Percentiles rank a stretch among this genome's conserved stretches.
These are phyloP conservation scores for Proteles cristata DNA, from an alignment of 2,113 vertebrate species.

Conservation along the genomic window DNA sequence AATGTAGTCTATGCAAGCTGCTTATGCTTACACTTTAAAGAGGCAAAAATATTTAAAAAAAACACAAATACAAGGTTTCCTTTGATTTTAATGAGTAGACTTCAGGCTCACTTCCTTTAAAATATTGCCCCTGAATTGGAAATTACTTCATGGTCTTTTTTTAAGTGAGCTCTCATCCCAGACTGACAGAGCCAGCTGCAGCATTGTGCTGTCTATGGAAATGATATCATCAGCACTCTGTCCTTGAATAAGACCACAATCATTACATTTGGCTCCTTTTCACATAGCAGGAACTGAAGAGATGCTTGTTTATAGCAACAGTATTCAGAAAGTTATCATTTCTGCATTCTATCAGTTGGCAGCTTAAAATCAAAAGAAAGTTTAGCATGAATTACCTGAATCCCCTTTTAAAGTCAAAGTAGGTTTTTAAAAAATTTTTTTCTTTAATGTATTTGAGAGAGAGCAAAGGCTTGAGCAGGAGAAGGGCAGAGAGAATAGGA, in stretches of 20 bases:
- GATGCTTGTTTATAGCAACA: not conserved
- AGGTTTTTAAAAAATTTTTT: too few species aligned
- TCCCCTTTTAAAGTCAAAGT: not conserved
- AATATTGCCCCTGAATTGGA: constrained; percentile 48
- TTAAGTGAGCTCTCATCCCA: constrained; percentile 66
- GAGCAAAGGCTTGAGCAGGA: too few species aligned
- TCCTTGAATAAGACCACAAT: constrained; percentile 60
- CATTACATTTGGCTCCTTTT: not conserved
- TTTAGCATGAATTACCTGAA: constrained; percentile 4
- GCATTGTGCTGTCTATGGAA: constrained; percentile 73
- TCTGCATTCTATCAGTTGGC: rapidly evolving
- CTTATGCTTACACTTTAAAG: not conserved
- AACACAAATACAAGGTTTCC: not conserved
- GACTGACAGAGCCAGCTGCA: constrained; percentile 92
- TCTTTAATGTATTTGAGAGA: too few species aligned
- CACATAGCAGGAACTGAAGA: not conserved
- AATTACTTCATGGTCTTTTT: constrained; percentile 84
- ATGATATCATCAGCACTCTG: constrained; percentile 55
- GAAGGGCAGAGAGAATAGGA: too few species aligned
- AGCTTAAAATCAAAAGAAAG: constrained; percentile 1
- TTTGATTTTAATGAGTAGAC: constrained; percentile 56
- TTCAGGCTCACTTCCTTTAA: constrained; percentile 74
- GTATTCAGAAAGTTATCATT: not conserved
- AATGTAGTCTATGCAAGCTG: not conserved
- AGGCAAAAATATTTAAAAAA: not conserved